These are phyloP conservation scores for Omphaloscelis lunosa DNA, from an alignment of 2,888 invertebrate genomes.

Conservation along the genomic window DNA sequence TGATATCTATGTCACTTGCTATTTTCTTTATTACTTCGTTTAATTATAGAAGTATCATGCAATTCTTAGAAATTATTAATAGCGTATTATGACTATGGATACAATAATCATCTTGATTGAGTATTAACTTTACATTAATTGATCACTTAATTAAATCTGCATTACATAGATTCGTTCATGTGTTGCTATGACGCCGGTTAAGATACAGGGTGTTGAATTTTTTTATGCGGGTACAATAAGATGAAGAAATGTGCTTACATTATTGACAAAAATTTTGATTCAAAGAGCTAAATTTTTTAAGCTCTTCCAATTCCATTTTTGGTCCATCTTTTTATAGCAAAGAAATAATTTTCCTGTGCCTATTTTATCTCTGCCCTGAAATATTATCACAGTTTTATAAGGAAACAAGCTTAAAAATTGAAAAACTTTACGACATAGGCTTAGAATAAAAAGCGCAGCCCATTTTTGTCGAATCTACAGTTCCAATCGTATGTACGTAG, in stretches of 20 bases:
- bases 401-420: too few relatives aligned
- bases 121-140: slow-evolving; percentile 32
- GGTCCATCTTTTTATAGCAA: too few relatives aligned
- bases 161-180: slow-evolving; percentile 32
- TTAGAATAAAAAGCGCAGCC: too few relatives aligned
- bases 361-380: too few relatives aligned
- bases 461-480: too few relatives aligned
- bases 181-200: slow-evolving; percentile 19
- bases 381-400: too few relatives aligned
- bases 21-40: slow-evolving; percentile 11
- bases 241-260: neutral
- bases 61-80: slow-evolving; percentile 42
- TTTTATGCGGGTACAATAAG: neutral
- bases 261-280: too few relatives aligned
- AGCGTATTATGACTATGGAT: slow-evolving; percentile 30
- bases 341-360: too few relatives aligned
- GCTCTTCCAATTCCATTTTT: too few relatives aligned
- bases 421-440: too few relatives aligned
- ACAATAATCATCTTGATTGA: slow-evolving; percentile 30
- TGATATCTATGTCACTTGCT: neutral
- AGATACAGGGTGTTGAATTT: slow-evolving; percentile 24
- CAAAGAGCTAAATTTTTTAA: too few relatives aligned
- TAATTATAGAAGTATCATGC: neutral
- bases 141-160: slow-evolving; percentile 52
- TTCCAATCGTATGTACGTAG: too few relatives aligned